Base-by-base conservation (phyloP, 2,113 vertebrate species). In the Porphyrio hochstetteri region DNA sequence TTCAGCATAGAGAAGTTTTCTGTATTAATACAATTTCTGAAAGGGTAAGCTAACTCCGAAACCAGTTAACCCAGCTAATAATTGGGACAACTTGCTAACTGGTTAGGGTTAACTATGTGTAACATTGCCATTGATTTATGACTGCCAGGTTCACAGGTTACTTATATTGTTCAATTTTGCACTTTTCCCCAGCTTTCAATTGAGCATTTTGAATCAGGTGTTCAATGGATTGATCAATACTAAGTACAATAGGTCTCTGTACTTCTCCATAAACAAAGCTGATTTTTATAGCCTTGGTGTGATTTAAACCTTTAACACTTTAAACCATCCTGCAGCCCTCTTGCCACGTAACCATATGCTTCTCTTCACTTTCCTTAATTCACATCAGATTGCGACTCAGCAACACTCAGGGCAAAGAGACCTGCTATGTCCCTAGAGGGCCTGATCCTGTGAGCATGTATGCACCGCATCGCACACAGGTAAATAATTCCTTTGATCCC, bases 301-400 rank as follows among this genome's bases (percentile, higher is more conserved):
- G 92, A 94, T 93, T 93, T 96, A 94, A 95, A 88, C 82, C 69
- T 91, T 84, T 95, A 93, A 53, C 93, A 53, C 83, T 91, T 95
- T 53, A 92, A 87, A 91, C 61, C 69, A 69, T 82, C 64, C 81
- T 84, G 57, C 61, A 84, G 61, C 72, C n/a, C 61, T 53, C 60
- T 86, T 92, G 83, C 77, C 69, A 44, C 31, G 77, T 64, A 82
- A 78, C 74, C 84, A 79, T 89, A 84, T 82, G 93, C 55, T 92
- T 93, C 78, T 93, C 61, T 82, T 96, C 65, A 25, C 72, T 94
- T 70, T 38, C n/a, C 48, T 90, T 95, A 96, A 96, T 93, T 96
- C 72, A 60, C 53, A 68, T 92, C 93, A 94, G 60, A 64, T 53
- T 88, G 88, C 71, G 92, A 42, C 5, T 92, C 82, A 75, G 82